phyloP scores from a whole-genome alignment of 2,888 invertebrate species.

The Lithophane semibrunnea region DNA sequence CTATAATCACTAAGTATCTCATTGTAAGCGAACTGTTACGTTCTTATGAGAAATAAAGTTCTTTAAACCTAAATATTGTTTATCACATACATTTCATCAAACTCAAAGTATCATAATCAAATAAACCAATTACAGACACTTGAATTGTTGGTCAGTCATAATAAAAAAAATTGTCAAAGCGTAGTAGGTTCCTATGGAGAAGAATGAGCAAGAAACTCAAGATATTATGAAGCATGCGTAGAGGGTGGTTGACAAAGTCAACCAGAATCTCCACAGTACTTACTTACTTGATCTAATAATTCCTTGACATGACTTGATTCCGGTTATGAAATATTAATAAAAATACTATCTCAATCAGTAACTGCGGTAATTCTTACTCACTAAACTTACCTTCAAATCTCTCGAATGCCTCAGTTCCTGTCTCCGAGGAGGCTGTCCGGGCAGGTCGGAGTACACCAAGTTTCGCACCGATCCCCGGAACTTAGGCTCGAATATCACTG shows the following conservation, averaged over 20 bases:
- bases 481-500: conserved; percentile 97
- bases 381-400: conserved; percentile 93
- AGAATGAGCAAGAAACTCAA: too few species aligned
- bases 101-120: too few species aligned
- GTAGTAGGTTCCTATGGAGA: too few species aligned
- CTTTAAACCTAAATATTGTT: too few species aligned
- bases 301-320: not conserved
- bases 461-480: conserved; percentile 97
- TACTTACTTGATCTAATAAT: not conserved
- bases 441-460: conserved; percentile 96
- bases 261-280: too few species aligned
- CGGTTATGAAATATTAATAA: not conserved
- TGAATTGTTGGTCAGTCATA: too few species aligned
- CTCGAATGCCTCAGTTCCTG: conserved; percentile 96
- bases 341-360: not conserved
- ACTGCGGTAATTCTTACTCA: not conserved
- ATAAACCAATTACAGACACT: too few species aligned
- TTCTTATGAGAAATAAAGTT: too few species aligned
- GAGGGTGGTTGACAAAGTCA: not conserved
- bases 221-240: not conserved
- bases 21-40: too few species aligned
- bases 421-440: conserved; percentile 93
- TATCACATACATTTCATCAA: not conserved
- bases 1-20: too few species aligned
- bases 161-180: too few species aligned